Evolutionary conservation across 2,797 vertebrate genomes (phyloP).

Genomic region (Typhlichthys eigenmanni): DNA sequence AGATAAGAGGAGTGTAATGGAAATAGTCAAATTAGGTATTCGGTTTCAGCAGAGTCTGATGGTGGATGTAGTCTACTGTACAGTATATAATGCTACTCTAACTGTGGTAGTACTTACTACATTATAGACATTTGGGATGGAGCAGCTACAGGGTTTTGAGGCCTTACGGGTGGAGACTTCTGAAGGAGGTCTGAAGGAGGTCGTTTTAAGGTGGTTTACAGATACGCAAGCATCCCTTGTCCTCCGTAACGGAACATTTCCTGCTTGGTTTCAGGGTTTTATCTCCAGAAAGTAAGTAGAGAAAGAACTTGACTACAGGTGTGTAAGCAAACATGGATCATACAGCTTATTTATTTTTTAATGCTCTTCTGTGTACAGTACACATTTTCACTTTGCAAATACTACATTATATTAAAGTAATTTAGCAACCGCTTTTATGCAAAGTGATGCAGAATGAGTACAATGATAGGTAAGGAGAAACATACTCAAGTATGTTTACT

Average conservation of each 20-base stretch:
- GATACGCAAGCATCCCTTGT: constrained; percentile 75
- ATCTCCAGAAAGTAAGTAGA: constrained; percentile 81
- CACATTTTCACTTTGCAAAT: too few relatives aligned
- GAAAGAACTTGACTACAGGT: neutral
- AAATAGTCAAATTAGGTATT: constrained; percentile 79
- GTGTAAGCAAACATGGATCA: neutral
- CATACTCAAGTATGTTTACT: too few relatives aligned
- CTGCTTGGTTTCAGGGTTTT: constrained; percentile 85
- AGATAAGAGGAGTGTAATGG: constrained; percentile 28
- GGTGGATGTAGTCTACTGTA: neutral
- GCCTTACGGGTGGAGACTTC: neutral
- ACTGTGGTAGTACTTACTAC: neutral
- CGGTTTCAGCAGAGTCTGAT: constrained; percentile 23
- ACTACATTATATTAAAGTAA: too few relatives aligned
- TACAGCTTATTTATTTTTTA: neutral
- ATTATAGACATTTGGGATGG: constrained; percentile 18
- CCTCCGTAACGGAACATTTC: constrained; percentile 73
- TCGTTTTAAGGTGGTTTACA: constrained; percentile 77
- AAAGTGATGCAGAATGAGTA: neutral
- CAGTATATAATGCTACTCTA: neutral
- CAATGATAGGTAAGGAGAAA: too few relatives aligned
- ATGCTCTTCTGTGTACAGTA: neutral
- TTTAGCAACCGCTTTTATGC: too few relatives aligned
- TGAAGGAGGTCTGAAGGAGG: constrained; percentile 68
- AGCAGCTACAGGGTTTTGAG: constrained; percentile 8